phyloP scores from a whole-genome alignment of 2,113 vertebrate species.

The Numida meleagris region DNA sequence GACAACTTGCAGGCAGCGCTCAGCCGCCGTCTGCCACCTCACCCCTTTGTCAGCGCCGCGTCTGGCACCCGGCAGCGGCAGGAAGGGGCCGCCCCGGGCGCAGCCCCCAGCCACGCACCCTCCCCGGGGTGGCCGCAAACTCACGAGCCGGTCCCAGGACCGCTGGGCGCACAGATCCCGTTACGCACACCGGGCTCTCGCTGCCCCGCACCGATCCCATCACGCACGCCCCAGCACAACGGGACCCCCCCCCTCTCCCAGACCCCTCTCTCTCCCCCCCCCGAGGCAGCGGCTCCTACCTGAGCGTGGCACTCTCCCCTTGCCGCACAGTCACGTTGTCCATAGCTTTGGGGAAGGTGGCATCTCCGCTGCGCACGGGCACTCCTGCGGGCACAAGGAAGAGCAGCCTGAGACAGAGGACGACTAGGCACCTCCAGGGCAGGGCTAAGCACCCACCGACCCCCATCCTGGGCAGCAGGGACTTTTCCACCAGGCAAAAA shows the following conservation, averaged over 20 bases:
- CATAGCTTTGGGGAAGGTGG: slow-evolving; percentile 96
- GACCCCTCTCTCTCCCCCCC: too few species aligned
- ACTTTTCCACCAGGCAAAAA: slow-evolving; percentile 24
- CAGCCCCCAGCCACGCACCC: not conserved
- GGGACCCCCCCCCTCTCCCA: not conserved
- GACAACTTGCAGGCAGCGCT: slow-evolving; percentile 15
- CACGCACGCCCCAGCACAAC: rapidly evolving
- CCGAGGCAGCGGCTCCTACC: slow-evolving; percentile 79
- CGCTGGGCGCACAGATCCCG: not conserved
- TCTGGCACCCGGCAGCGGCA: not conserved
- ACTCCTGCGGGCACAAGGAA: slow-evolving; percentile 95
- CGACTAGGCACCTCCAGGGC: slow-evolving; percentile 87
- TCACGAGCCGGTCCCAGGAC: not conserved
- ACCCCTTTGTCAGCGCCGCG: not conserved
- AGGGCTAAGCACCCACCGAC: slow-evolving; percentile 80
- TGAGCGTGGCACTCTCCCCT: slow-evolving; percentile 94
- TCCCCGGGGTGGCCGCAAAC: not conserved
- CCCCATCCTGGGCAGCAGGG: slow-evolving; percentile 79
- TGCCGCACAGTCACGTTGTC: slow-evolving; percentile 98
- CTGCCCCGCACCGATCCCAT: not conserved
- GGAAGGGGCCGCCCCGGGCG: not conserved
- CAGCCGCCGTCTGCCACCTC: slow-evolving; percentile 31
- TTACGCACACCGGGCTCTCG: rapidly evolving
- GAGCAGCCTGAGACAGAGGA: slow-evolving; percentile 91
- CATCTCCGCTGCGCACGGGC: slow-evolving; percentile 93